A percentile compares a stretch with the other conserved stretches of the same genome.
Conservation (phyloP, 2,113 vertebrate species). For the Amphiprion ocellaris region DNA sequence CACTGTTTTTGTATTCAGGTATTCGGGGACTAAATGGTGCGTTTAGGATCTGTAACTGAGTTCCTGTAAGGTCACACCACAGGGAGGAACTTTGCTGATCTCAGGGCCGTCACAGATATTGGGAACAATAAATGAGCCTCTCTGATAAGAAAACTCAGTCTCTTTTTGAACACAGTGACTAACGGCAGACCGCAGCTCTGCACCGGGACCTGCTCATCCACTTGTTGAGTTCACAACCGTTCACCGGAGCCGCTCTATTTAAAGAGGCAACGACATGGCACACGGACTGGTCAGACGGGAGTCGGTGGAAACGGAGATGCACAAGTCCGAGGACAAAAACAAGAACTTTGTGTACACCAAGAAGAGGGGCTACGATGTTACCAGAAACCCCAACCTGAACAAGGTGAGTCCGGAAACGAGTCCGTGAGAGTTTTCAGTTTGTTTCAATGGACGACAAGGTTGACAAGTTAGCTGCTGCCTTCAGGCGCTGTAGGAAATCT, state of each 20-base stretch:
- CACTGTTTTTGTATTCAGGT: too few relatives aligned
- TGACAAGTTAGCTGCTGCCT: conserved; percentile 52
- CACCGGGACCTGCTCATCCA: conserved; percentile 59
- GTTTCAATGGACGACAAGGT: conserved; percentile 1
- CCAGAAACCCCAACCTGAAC: conserved; percentile 89
- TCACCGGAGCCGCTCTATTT: conserved; percentile 75
- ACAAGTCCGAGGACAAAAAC: conserved; percentile 64
- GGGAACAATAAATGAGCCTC: conserved; percentile 2
- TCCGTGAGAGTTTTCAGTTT: background rate
- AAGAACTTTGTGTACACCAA: conserved; percentile 83
- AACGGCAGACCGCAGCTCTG: conserved; percentile 4
- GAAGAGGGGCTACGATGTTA: conserved; percentile 90
- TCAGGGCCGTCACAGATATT: background rate
- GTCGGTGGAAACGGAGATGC: conserved; percentile 83
- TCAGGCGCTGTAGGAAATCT: conserved; percentile 46
- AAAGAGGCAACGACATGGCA: conserved; percentile 82
- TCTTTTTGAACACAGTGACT: background rate
- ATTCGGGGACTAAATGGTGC: background rate
- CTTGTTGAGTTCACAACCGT: conserved; percentile 75
- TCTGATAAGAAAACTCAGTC: conserved; percentile 47
- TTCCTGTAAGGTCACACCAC: background rate
- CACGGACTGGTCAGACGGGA: conserved; percentile 77
- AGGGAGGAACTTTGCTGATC: conserved; percentile 15
- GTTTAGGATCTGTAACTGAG: background rate
- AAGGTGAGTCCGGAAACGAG: conserved; percentile 81